These are phyloP conservation scores for Dendroctonus valens DNA, from an alignment of 1,140 invertebrate species.

Conservation along the genomic window DNA sequence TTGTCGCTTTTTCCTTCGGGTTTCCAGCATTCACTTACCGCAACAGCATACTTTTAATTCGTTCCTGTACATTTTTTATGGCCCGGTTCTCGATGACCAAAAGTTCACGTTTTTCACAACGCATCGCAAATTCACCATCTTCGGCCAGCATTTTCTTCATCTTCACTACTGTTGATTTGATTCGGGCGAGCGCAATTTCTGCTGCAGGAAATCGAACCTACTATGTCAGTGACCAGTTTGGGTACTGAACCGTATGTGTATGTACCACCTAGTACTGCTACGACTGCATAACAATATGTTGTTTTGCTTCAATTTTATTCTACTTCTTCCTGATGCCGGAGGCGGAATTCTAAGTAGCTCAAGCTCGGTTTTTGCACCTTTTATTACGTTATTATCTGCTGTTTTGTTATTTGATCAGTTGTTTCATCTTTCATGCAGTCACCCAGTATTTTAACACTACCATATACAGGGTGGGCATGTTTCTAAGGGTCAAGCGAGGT, in stretches of 20 bases:
- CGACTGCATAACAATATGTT: slow-evolving; percentile 15
- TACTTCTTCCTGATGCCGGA: slow-evolving; percentile 31
- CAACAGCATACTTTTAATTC: slow-evolving; percentile 8
- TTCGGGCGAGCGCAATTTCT: background rate
- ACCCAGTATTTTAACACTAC: too few species aligned
- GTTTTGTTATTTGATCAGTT: too few species aligned
- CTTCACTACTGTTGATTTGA: background rate
- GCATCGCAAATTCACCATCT: background rate
- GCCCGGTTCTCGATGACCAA: background rate
- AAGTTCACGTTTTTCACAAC: background rate
- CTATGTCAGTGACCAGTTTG: background rate
- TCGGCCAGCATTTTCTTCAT: background rate
- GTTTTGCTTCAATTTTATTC: slow-evolving; percentile 11
- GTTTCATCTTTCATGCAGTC: too few species aligned
- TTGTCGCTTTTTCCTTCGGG: too few species aligned
- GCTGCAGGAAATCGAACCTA: background rate
- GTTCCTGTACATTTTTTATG: slow-evolving; percentile 16
- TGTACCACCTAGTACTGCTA: background rate
- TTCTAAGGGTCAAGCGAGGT: too few species aligned
- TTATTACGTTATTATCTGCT: background rate
- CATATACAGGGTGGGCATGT: too few species aligned
- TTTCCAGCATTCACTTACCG: slow-evolving; percentile 2
- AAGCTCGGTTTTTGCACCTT: slow-evolving; percentile 6
- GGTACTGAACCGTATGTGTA: background rate
- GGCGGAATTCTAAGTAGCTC: slow-evolving; percentile 7